phyloP scores from a whole-genome alignment of 2,113 vertebrate species.

The Periophthalmodon schlosseri region DNA sequence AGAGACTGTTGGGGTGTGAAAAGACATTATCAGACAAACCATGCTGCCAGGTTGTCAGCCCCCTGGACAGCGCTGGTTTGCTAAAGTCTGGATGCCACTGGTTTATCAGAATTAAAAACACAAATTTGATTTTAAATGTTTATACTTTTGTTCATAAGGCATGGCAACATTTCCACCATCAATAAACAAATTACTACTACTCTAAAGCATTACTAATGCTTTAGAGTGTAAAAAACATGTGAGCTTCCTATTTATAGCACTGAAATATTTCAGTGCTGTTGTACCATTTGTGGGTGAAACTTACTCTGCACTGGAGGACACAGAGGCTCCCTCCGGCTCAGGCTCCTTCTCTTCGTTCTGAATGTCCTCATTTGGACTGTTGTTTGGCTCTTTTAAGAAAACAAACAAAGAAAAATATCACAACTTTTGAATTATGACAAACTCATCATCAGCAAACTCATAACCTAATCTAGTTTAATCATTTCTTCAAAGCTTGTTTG shows the following conservation, averaged over 20 bases:
- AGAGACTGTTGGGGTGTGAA: too few species aligned
- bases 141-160: too few species aligned
- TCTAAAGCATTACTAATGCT: not conserved
- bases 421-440: not conserved
- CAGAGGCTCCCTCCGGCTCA: conserved; percentile 38
- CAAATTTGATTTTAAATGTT: too few species aligned
- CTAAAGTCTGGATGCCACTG: too few species aligned
- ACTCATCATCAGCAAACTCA: not conserved
- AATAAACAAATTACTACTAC: not conserved
- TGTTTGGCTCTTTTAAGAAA: conserved; percentile 30
- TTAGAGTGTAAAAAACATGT: not conserved
- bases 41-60: too few species aligned
- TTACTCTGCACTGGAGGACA: conserved; percentile 68
- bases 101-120: too few species aligned
- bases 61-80: too few species aligned
- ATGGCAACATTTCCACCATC: not conserved
- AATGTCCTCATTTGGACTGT: conserved; percentile 29
- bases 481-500: conserved; percentile 11
- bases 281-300: conserved; percentile 12
- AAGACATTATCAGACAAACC: too few species aligned
- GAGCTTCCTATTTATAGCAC: not conserved
- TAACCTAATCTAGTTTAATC: not conserved
- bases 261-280: not conserved
- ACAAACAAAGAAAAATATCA: not conserved
- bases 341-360: conserved; percentile 29